These are phyloP conservation scores for Scortum barcoo DNA, from an alignment of 2,113 vertebrate genomes.

Conservation along the genomic window DNA sequence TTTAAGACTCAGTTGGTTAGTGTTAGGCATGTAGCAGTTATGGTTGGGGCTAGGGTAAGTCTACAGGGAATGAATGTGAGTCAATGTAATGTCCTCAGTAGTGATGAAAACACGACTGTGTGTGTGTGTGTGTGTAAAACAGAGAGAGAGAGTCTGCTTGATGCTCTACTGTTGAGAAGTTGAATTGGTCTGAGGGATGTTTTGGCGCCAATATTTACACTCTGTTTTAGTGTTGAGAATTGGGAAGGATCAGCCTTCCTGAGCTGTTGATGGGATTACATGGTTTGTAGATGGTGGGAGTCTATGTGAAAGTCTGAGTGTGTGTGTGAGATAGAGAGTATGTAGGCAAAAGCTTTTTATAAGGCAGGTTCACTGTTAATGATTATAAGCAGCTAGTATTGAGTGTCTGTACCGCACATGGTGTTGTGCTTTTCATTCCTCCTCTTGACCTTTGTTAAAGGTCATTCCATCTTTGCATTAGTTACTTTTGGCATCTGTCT, in stretches of 20 bases:
- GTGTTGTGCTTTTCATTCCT: neutral
- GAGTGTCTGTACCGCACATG: neutral
- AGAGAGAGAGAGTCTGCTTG: constrained; percentile 2
- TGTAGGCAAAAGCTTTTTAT: neutral
- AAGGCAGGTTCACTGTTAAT: constrained; percentile 10
- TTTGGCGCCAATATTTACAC: constrained; percentile 60
- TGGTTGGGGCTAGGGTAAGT: too few species aligned
- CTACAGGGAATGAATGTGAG: too few species aligned
- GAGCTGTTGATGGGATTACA: constrained; percentile 74
- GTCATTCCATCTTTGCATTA: neutral
- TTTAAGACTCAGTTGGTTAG: too few species aligned
- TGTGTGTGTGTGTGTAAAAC: neutral
- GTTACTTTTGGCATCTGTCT: neutral
- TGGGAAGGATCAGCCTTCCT: constrained; percentile 56
- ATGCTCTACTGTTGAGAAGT: too few species aligned
- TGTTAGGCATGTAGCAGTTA: too few species aligned
- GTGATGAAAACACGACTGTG: too few species aligned
- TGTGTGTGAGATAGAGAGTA: neutral
- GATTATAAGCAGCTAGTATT: neutral
- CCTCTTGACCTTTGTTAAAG: constrained; percentile 24
- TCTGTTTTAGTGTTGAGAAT: constrained; percentile 61
- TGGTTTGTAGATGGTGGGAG: constrained; percentile 35
- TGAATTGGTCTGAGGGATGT: constrained; percentile 47
- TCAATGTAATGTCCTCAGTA: too few species aligned
- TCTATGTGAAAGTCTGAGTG: neutral